These are phyloP conservation scores for Pyralis farinalis DNA, from an alignment of 2,888 invertebrate genomes.

Conservation along the genomic window DNA sequence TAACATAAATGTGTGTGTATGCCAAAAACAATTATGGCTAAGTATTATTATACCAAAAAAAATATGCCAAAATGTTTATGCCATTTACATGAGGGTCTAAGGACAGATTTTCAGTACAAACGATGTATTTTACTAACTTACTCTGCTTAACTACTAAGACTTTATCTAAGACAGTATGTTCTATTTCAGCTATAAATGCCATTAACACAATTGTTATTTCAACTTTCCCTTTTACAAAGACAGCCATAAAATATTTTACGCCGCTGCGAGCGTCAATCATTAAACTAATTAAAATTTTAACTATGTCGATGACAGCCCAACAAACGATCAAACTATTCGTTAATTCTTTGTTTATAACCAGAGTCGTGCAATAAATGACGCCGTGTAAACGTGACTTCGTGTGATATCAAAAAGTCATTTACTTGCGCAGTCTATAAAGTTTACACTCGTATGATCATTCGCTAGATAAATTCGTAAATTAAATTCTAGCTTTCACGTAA, in stretches of 20 bases:
- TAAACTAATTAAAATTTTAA: constrained; percentile 17
- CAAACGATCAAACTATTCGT: constrained; percentile 29
- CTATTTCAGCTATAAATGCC: too few relatives aligned
- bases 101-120: too few relatives aligned
- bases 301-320: constrained; percentile 22
- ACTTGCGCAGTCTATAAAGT: constrained; percentile 65
- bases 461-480: constrained; percentile 76
- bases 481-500: constrained; percentile 44
- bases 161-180: too few relatives aligned
- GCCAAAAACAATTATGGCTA: too few relatives aligned
- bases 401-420: constrained; percentile 55
- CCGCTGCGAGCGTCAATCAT: constrained; percentile 10
- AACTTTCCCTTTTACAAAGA: not conserved
- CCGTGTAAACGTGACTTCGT: constrained; percentile 16
- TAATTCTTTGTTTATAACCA: constrained; percentile 32
- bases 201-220: not conserved
- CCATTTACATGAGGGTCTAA: too few relatives aligned
- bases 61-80: too few relatives aligned
- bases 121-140: too few relatives aligned
- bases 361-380: constrained; percentile 32
- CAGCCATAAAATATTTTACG: constrained; percentile 11
- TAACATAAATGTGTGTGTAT: too few relatives aligned
- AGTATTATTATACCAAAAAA: too few relatives aligned
- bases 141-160: too few relatives aligned
- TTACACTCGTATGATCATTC: constrained; percentile 73